Base-by-base conservation (phyloP, 2,113 vertebrate genomes). In the Melanerpes aurifrons region DNA sequence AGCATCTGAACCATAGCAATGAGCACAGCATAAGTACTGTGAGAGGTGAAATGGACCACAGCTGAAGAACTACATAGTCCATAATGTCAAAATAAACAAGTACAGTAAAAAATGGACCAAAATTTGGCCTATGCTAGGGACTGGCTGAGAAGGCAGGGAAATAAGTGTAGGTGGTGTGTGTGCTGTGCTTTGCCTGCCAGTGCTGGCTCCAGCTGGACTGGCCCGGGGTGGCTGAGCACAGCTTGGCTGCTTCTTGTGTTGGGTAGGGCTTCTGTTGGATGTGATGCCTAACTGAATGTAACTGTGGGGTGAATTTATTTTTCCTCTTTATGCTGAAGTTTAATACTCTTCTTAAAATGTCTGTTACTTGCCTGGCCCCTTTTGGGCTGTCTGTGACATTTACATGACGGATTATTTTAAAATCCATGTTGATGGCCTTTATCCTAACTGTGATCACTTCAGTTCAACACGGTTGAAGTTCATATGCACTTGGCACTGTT, bases 401-500 rank as follows among this genome's bases (percentile, higher is more conserved):
- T 64, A 90, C 59, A n/a, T 3, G 56, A 72, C 8, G 78, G 79
- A 70, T 94, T 94, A 2, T 72, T 96, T 93, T 89, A 25, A 66
- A 91, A 75, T 91, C 76, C 85, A 70, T 88, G 59, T 83, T 56
- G 84, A 93, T 73, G 95, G 94, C 87, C 86, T 94, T 96, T 43
- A 62, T 94, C 59, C 56, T 17, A 86, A 77, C 64, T 64, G 79
- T 77, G 70, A 78, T 94, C 76, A 24, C 94, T 96, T 77, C 1
- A 48, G 87, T 90, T 94, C 87, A 88, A 75, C 77, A 14, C 1
- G 4, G 90, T 95, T 95, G 93, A 92, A 93, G 68, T 84, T 92
- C 86, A 59, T 72, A 32, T 63, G 87, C 93, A 89, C 77, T 81
- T 26, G 70, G 80, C 90, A 57, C 80, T 10, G n/a, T 68, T 83